A percentile compares a stretch with the other conserved stretches of the same genome.
These are phyloP conservation scores for Blennius ocellaris DNA, from an alignment of 2,113 vertebrate genomes.

Conservation along the genomic window DNA sequence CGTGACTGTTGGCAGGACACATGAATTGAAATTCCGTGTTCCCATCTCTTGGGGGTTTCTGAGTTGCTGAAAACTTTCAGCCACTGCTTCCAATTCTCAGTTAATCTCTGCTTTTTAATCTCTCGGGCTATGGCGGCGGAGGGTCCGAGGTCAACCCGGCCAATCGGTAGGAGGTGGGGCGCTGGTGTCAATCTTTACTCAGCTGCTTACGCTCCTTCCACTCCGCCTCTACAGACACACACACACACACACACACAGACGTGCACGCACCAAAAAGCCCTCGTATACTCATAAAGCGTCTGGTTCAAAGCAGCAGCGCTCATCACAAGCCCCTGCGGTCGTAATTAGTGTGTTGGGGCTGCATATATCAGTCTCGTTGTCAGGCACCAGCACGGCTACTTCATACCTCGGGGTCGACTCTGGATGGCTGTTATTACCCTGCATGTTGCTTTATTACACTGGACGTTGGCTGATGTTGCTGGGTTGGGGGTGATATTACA, in stretches of 20 bases:
- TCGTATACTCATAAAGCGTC: slow-evolving; percentile 11
- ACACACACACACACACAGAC: slow-evolving; percentile 10
- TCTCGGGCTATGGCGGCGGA: slow-evolving; percentile 3
- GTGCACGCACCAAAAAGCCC: background rate
- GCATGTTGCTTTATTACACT: no score
- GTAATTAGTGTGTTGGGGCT: slow-evolving; percentile 36
- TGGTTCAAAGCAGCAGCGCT: slow-evolving; percentile 16
- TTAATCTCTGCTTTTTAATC: slow-evolving; percentile 45
- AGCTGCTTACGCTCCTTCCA: background rate
- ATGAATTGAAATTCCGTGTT: background rate
- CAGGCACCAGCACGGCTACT: slow-evolving; percentile 16
- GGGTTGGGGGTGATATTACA: background rate
- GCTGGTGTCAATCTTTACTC: slow-evolving; percentile 18
- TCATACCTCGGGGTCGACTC: no score
- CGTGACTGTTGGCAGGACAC: background rate
- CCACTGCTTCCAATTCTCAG: background rate
- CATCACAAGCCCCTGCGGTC: slow-evolving; percentile 27
- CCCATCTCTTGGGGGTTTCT: background rate
- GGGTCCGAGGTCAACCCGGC: slow-evolving; percentile 44
- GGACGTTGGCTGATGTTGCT: background rate
- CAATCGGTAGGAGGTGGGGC: slow-evolving; percentile 40
- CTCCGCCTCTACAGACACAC: no score
- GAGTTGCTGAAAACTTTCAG: background rate
- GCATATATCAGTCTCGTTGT: slow-evolving; percentile 43
- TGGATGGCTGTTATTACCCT: background rate